Conservation (phyloP, 2,888 invertebrate genomes). For the Ashinkailepas kermadecensis region DNA sequence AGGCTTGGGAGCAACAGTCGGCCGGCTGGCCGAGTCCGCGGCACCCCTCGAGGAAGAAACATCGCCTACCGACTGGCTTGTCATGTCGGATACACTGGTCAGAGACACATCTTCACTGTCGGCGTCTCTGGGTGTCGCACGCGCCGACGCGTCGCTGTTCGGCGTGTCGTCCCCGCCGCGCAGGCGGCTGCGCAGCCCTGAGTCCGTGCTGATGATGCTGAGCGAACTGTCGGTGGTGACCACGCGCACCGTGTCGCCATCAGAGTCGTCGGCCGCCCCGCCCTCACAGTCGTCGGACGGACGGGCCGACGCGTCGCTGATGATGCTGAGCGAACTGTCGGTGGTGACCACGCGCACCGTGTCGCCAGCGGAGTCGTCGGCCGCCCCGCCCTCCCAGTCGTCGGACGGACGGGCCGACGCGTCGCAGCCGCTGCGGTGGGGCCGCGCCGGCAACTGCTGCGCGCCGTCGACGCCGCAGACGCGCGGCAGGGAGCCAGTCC, state of each 20-base stretch:
- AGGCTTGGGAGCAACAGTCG: neutral
- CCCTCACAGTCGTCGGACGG: neutral
- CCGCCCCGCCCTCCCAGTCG: neutral
- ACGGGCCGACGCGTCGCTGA: conserved; percentile 50
- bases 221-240: conserved; percentile 90
- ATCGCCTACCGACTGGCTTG: conserved; percentile 44
- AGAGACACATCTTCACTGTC: conserved; percentile 57
- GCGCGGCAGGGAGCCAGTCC: neutral
- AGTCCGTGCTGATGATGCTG: conserved; percentile 78
- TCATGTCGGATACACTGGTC: no score
- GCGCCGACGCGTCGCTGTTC: conserved; percentile 35
- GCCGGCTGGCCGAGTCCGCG: neutral
- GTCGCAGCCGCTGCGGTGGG: conserved; percentile 46
- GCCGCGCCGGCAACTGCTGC: conserved; percentile 72
- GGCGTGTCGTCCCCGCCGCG: conserved; percentile 32
- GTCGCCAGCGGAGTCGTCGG: conserved; percentile 51
- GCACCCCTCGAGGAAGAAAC: conserved; percentile 64
- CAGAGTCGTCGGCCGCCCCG: neutral
- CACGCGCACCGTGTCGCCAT: conserved; percentile 75
- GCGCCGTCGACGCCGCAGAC: neutral
- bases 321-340: conserved; percentile 80
- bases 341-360: conserved; percentile 85
- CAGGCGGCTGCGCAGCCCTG: conserved; percentile 73
- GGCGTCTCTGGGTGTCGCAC: conserved; percentile 60
- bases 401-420: conserved; percentile 26